Percentiles rank a stretch among this genome's conserved stretches.
Conservation (phyloP, 2,113 vertebrate genomes). For the Platanista minor region DNA sequence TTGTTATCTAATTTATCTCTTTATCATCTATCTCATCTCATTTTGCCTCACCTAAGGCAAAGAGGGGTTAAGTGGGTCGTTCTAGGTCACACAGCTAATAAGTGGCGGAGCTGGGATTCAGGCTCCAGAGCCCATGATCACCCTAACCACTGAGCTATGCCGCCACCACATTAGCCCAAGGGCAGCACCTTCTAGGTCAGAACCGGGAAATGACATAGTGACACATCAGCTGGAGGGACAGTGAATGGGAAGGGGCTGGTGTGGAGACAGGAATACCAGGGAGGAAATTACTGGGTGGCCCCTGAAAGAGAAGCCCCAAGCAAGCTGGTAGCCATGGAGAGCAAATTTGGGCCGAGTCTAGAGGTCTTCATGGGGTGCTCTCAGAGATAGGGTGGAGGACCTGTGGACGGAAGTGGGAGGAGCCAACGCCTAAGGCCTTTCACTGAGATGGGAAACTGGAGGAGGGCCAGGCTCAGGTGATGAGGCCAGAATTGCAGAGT, state of each 20-base stretch:
- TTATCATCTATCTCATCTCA: background rate
- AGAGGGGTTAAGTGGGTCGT: background rate
- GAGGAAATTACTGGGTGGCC: background rate
- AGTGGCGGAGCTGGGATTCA: background rate
- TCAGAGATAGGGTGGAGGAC: background rate
- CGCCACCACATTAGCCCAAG: background rate
- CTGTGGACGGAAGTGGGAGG: background rate
- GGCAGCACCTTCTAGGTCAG: background rate
- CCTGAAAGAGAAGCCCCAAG: background rate
- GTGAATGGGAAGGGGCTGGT: background rate
- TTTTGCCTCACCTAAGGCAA: background rate
- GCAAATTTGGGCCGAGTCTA: background rate
- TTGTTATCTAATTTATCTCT: background rate
- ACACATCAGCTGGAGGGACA: background rate
- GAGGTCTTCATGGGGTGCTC: background rate
- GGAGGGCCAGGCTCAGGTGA: background rate
- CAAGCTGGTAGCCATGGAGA: background rate
- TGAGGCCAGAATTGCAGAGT: background rate
- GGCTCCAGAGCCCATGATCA: background rate
- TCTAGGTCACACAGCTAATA: background rate
- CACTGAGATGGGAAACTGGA: constrained; percentile 3
- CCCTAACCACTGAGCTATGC: background rate
- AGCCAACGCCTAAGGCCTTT: background rate
- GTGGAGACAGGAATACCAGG: background rate
- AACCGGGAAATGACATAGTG: background rate